phyloP scores from a whole-genome alignment of 1,140 invertebrate species.

The Drosophila bifasciata region DNA sequence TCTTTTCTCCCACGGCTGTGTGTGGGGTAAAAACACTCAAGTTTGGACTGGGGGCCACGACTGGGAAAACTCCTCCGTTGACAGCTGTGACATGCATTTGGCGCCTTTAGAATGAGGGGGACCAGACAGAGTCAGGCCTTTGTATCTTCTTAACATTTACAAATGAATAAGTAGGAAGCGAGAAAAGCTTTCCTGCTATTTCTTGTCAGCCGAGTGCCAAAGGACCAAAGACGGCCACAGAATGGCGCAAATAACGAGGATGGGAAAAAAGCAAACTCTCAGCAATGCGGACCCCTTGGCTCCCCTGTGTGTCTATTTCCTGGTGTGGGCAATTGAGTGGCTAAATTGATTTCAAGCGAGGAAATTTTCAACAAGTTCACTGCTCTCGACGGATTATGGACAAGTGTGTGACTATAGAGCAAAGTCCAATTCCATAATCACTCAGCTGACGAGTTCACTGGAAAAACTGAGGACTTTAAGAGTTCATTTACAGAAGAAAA shows the following conservation, averaged over 20 bases:
- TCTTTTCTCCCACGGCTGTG: background rate
- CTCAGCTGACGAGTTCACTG: constrained; percentile 57
- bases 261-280: constrained; percentile 37
- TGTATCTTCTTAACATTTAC: constrained; percentile 54
- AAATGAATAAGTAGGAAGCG: constrained; percentile 43
- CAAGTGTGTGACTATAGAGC: background rate
- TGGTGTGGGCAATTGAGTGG: constrained; percentile 44
- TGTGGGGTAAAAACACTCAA: background rate
- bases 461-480: constrained; percentile 37
- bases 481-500: background rate
- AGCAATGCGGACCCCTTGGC: too few relatives aligned
- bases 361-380: constrained; percentile 34
- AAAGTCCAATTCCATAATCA: constrained; percentile 51
- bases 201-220: constrained; percentile 30
- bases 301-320: constrained; percentile 12
- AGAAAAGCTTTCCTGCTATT: constrained; percentile 41
- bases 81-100: constrained; percentile 31
- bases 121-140: constrained; percentile 34
- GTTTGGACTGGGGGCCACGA: too few relatives aligned
- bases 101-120: constrained; percentile 36
- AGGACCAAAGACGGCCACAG: constrained; percentile 40
- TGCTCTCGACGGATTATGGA: constrained; percentile 32
- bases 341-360: constrained; percentile 35
- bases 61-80: constrained; percentile 12
- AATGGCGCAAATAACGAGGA: constrained; percentile 50